These are phyloP conservation scores for Andrena camellia DNA, from an alignment of 2,888 invertebrate species.

Conservation along the genomic window DNA sequence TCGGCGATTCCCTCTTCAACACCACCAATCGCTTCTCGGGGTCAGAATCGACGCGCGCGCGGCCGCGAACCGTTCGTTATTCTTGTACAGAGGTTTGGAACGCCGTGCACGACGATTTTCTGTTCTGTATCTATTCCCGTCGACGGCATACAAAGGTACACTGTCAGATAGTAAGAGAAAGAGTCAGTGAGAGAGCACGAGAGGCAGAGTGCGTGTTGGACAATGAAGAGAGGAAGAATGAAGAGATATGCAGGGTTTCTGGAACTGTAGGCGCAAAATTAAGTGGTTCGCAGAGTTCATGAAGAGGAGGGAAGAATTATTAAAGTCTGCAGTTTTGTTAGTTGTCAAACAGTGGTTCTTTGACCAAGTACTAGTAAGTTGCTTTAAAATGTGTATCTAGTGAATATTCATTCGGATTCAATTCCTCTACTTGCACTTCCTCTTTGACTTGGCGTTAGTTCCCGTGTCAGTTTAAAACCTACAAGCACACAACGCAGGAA, in stretches of 20 bases:
- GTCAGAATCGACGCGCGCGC: slow-evolving; percentile 29
- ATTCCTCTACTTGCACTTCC: no score
- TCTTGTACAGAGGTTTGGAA: slow-evolving; percentile 67
- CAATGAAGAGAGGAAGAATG: slow-evolving; percentile 4
- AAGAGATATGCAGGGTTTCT: slow-evolving; percentile 2
- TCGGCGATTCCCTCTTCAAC: background rate
- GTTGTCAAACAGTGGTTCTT: no score
- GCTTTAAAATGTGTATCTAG: no score
- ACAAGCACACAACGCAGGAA: no score
- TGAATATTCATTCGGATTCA: no score
- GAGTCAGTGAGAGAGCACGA: slow-evolving; percentile 49
- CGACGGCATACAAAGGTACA: slow-evolving; percentile 66
- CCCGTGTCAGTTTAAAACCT: no score
- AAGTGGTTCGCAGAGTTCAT: background rate
- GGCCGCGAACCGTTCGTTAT: slow-evolving; percentile 61
- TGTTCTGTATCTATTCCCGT: slow-evolving; percentile 79
- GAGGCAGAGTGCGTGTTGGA: slow-evolving; percentile 9
- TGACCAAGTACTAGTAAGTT: no score
- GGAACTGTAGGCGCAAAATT: background rate
- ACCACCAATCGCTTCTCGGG: slow-evolving; percentile 36
- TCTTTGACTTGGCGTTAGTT: no score
- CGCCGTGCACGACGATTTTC: slow-evolving; percentile 76
- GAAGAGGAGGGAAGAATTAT: background rate
- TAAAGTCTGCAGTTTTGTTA: background rate
- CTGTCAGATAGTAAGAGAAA: slow-evolving; percentile 42